These are phyloP conservation scores for Acleris emargana DNA, from an alignment of 2,888 invertebrate genomes.

Conservation along the genomic window DNA sequence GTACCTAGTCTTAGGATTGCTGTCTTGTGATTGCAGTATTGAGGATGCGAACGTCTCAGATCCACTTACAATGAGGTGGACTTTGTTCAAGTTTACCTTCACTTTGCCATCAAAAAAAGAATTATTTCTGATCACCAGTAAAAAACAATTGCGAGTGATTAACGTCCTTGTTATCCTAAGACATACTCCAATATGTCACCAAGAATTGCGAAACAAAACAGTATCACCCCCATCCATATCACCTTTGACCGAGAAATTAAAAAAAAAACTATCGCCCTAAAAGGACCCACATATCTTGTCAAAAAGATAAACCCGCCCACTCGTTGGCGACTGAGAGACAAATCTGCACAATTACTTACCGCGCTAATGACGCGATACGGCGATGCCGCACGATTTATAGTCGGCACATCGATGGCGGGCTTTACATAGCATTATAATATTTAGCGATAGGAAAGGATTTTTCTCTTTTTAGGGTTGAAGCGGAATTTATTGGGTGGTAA, in stretches of 20 bases:
- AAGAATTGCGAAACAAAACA: not conserved
- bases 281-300: constrained; percentile 59
- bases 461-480: constrained; percentile 18
- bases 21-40: no score
- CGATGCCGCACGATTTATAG: constrained; percentile 72
- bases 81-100: no score
- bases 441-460: constrained; percentile 67
- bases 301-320: constrained; percentile 62
- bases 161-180: not conserved
- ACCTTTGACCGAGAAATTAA: constrained; percentile 28
- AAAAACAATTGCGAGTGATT: not conserved
- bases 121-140: no score
- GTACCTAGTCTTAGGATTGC: no score
- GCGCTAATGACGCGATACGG: constrained; percentile 74
- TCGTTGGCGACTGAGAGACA: constrained; percentile 61
- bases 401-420: constrained; percentile 64
- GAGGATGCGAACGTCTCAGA: no score
- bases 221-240: not conserved
- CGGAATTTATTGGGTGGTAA: constrained; percentile 15
- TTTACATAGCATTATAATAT: constrained; percentile 78
- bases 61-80: no score
- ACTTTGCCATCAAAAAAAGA: no score
- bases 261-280: constrained; percentile 33
- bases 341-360: constrained; percentile 74
- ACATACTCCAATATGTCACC: no score